Percentiles rank a stretch among this genome's conserved stretches.
Evolutionary conservation across 2,113 vertebrate genomes (phyloP).

Genomic region (Catagonus wagneri): DNA sequence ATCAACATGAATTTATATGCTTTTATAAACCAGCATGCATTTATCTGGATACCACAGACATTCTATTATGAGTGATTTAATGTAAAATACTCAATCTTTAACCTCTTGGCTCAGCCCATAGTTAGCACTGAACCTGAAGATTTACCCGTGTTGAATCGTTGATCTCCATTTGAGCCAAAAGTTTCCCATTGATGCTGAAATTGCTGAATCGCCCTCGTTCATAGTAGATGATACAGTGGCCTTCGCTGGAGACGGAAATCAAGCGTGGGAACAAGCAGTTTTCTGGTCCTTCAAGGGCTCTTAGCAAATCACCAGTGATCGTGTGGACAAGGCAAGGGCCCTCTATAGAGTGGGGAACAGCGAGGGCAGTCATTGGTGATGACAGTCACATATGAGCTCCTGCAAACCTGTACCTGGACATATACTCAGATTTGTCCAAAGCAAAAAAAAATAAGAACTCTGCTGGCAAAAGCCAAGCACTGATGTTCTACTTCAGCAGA

Average conservation of each 20-base stretch:
- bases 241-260: conserved; percentile 98
- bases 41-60: not conserved
- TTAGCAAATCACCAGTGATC: conserved; percentile 97
- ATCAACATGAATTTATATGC: not conserved
- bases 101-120: not conserved
- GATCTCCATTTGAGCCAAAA: conserved; percentile 98
- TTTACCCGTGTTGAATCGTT: conserved; percentile 96
- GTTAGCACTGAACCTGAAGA: not conserved
- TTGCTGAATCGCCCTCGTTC: conserved; percentile 97
- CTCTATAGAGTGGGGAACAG: conserved; percentile 86
- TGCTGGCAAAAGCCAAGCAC: not conserved
- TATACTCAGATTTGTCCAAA: not conserved
- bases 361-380: not conserved
- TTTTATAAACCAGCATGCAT: not conserved
- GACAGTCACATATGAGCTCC: accelerated
- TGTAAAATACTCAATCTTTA: not conserved
- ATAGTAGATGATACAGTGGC: conserved; percentile 98
- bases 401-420: not conserved
- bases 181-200: conserved; percentile 99
- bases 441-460: not conserved
- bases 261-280: conserved; percentile 93
- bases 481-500: not conserved
- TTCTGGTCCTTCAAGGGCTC: conserved; percentile 97
- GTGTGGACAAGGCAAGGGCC: conserved; percentile 99
- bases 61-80: not conserved